Base-by-base conservation (phyloP, 2,113 vertebrate genomes). In the Hystrix cristata region DNA sequence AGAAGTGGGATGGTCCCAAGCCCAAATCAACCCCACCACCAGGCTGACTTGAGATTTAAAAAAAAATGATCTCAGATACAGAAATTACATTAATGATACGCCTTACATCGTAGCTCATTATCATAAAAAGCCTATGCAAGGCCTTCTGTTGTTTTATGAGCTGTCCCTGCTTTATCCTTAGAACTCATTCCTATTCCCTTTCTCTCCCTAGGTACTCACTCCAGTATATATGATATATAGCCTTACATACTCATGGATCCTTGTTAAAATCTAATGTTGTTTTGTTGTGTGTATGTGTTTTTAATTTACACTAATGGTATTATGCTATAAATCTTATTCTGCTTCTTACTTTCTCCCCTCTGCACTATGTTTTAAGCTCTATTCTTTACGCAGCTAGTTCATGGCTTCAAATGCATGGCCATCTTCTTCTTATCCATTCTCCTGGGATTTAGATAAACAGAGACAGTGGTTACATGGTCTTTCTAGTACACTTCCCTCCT, bases 291-390 rank as follows among this genome's bases (percentile, higher is more conserved):
- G 82, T 86, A 92, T 95, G 88, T 90, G 94, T 96, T 97, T 96
- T 96, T 97, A 98, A 98, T 97, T 97, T 96, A 97, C 72, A 92
- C 82, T 79, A 97, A 96, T 97, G 95, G 72, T 59, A 80, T 76
- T 92, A 53, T 92, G 67, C 86, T 93, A 91, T 97, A 96, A 97
- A 98, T 97, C 96, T 98, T 95, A 12, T 92, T 95, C 55, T 91
- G 81, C 79, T 82, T 85, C 78, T 95, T 95, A 53, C 80, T 85
- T 90, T 78, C 16, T 13, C 27, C 12, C 8, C 38, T 69, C 91
- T 71, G 65, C 13, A 43, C 51, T 90, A 18, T 34, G 14, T 87
- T 91, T 59, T 62, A 97, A 74, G 91, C 89, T 76, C 72, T 94
- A 80, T 86, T 90, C 71, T 94, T 84, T 48, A 7, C 43, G 34